Conservation (phyloP, 2,888 invertebrate species). For the Lamproptera curius region DNA sequence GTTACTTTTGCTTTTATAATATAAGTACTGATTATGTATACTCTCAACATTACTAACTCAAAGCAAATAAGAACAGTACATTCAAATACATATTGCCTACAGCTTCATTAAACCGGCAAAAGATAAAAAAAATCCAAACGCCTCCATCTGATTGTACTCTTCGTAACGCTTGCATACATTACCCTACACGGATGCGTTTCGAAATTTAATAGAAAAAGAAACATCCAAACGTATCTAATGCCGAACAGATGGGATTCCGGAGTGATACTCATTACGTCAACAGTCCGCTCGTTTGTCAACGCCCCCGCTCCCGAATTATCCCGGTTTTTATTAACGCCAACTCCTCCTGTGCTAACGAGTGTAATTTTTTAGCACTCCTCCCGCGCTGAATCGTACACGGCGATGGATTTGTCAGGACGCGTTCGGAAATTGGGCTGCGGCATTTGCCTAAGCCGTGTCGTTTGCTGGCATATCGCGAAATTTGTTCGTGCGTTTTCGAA, state of each 20-base stretch:
- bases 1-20: too few relatives aligned
- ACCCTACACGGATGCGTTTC: too few relatives aligned
- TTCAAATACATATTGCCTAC: too few relatives aligned
- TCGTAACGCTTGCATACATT: too few relatives aligned
- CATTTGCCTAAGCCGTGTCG: not conserved
- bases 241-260: constrained; percentile 42
- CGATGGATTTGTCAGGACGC: constrained; percentile 12
- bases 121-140: too few relatives aligned
- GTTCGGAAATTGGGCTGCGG: too few relatives aligned
- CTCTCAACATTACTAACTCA: too few relatives aligned
- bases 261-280: constrained; percentile 65
- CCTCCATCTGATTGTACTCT: too few relatives aligned
- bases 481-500: not conserved
- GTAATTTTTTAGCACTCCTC: constrained; percentile 55
- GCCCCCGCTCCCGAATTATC: constrained; percentile 53
- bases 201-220: too few relatives aligned
- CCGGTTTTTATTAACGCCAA: constrained; percentile 68
- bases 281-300: constrained; percentile 64
- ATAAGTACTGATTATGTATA: too few relatives aligned
- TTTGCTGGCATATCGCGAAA: not conserved
- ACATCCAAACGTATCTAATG: constrained; percentile 29
- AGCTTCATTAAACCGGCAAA: too few relatives aligned
- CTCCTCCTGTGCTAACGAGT: constrained; percentile 60
- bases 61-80: too few relatives aligned
- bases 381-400: constrained; percentile 29